A percentile compares a stretch with the other conserved stretches of the same genome.
phyloP scores from a whole-genome alignment of 2,888 invertebrate species.

The Pemphredon lugubris region DNA sequence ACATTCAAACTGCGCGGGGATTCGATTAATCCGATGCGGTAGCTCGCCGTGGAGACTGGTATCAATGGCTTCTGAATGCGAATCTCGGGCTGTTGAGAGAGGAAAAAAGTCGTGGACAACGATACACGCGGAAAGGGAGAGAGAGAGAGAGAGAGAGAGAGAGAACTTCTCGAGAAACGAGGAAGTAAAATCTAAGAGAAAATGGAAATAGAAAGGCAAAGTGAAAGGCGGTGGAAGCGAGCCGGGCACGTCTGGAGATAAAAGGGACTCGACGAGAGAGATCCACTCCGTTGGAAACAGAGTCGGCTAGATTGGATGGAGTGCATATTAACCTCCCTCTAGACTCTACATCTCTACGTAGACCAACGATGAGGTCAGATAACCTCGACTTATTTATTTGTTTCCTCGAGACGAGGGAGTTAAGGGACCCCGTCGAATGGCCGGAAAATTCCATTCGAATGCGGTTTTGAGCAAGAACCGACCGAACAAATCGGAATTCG shows the following conservation, averaged over 20 bases:
- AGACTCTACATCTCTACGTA: no score
- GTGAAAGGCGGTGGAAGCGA: conserved; percentile 19
- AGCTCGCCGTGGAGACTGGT: no score
- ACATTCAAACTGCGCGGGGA: background rate
- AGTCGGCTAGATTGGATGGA: conserved; percentile 56
- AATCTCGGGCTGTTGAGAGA: background rate
- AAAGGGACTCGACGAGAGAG: conserved; percentile 39
- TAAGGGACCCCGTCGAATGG: conserved; percentile 16
- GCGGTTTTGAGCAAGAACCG: background rate
- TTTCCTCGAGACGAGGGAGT: background rate
- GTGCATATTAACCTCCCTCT: conserved; percentile 56
- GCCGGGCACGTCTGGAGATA: conserved; percentile 41
- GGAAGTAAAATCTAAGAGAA: conserved; percentile 5
- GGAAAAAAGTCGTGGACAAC: background rate
- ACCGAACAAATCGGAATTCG: background rate
- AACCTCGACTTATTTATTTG: conserved; percentile 36
- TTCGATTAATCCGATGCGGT: no score
- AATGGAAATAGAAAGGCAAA: conserved; percentile 31
- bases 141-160: background rate
- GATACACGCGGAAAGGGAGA: background rate
- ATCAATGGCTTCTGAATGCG: no score
- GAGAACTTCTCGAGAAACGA: conserved; percentile 5
- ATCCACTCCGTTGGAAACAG: conserved; percentile 48
- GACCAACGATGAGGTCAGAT: conserved; percentile 47
- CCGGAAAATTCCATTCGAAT: conserved; percentile 31